Evolutionary conservation across 2,113 vertebrate species (phyloP).

Genomic region (Perccottus glenii): DNA sequence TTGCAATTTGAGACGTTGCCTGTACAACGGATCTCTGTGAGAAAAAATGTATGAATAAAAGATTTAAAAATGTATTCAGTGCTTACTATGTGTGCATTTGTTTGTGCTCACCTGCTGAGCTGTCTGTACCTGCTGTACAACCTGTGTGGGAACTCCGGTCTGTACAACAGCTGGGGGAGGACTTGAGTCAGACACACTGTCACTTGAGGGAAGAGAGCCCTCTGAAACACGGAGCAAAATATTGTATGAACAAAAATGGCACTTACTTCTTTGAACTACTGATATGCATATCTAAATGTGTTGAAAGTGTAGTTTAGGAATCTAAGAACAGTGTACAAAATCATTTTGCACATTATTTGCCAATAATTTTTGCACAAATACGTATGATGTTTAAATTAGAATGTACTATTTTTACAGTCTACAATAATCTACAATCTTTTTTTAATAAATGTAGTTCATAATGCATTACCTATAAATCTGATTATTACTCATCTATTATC

Average conservation of each 20-base stretch:
- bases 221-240: slow-evolving; percentile 71
- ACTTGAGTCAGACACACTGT: slow-evolving; percentile 88
- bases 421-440: too few species aligned
- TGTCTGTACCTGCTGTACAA: slow-evolving; percentile 90
- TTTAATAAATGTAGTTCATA: too few species aligned
- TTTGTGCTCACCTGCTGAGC: slow-evolving; percentile 84
- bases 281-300: not conserved
- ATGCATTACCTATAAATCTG: too few species aligned
- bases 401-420: too few species aligned
- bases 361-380: too few species aligned
- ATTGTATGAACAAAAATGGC: not conserved
- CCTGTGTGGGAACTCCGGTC: slow-evolving; percentile 90
- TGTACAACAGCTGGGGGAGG: slow-evolving; percentile 85
- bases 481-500: too few species aligned
- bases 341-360: too few species aligned
- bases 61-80: not conserved
- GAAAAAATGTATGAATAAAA: slow-evolving; percentile 29
- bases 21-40: slow-evolving; percentile 89
- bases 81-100: not conserved
- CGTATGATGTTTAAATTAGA: too few species aligned
- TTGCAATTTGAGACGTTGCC: slow-evolving; percentile 84
- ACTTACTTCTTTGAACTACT: not conserved
- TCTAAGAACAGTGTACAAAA: too few species aligned
- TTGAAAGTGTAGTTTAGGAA: not conserved
- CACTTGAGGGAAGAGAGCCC: slow-evolving; percentile 88